phyloP scores from a whole-genome alignment of 1,140 invertebrate genomes.

The Pseudomyrmex pallidus region DNA sequence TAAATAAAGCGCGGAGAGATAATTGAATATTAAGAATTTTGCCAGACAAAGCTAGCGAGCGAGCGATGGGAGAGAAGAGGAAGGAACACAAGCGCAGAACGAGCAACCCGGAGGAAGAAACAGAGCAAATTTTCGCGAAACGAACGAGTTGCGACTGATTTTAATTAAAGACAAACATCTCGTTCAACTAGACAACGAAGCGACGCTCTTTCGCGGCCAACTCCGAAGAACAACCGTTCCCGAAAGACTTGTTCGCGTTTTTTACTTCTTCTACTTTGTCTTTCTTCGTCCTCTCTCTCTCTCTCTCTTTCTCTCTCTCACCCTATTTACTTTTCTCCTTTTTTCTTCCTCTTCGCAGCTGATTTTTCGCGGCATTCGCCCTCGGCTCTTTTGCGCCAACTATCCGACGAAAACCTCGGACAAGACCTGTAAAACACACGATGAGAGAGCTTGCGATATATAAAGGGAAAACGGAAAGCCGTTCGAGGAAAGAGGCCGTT shows the following conservation, averaged over 20 bases:
- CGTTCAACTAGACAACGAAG: conserved; percentile 69
- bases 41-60: conserved; percentile 70
- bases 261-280: conserved; percentile 21
- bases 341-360: conserved; percentile 11
- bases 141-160: conserved; percentile 76
- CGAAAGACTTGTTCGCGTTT: conserved; percentile 44
- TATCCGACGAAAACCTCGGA: conserved; percentile 56
- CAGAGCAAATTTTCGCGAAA: conserved; percentile 52
- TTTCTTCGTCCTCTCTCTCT: conserved; percentile 49
- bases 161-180: conserved; percentile 85
- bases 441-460: background rate
- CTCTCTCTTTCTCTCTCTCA: conserved; percentile 28
- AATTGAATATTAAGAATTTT: conserved; percentile 84
- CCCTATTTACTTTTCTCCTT: conserved; percentile 15
- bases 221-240: conserved; percentile 73
- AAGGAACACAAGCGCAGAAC: conserved; percentile 3
- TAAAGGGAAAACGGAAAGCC: background rate
- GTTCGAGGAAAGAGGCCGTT: conserved; percentile 28
- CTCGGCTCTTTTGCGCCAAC: conserved; percentile 54
- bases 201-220: conserved; percentile 71
- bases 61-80: background rate
- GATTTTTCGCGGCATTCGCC: conserved; percentile 63
- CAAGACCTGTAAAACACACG: conserved; percentile 48
- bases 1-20: conserved; percentile 81
- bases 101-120: background rate